Evolutionary conservation across 2,113 vertebrate genomes (phyloP).

Genomic region (Grallaria varia): DNA sequence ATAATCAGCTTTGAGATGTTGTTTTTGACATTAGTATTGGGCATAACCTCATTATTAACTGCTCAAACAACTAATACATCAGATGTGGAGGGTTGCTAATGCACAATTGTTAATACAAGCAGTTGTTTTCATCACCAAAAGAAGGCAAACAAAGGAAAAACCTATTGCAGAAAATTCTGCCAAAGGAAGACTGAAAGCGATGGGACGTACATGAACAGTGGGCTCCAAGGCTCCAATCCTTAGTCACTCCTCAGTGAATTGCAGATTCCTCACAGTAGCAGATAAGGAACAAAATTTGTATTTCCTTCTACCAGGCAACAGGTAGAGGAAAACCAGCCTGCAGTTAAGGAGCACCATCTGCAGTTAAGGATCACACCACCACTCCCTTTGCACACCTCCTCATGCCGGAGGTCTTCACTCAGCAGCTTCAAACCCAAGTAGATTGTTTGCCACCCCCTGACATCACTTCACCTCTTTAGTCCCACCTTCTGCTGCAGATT

Average conservation of each 20-base stretch:
- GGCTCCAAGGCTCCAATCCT: neutral
- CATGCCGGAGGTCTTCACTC: neutral
- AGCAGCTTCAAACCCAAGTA: neutral
- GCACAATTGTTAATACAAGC: neutral
- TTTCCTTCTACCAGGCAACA: neutral
- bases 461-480: neutral
- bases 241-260: neutral
- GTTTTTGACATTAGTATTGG: neutral
- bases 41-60: neutral
- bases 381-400: neutral
- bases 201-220: accelerated
- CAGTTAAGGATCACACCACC: neutral
- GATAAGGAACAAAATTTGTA: neutral
- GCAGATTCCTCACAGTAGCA: neutral
- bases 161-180: neutral
- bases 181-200: neutral
- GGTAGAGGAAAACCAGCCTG: neutral
- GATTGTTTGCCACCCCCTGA: neutral
- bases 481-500: accelerated
- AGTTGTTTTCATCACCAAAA: neutral
- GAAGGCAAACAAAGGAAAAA: neutral
- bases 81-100: neutral
- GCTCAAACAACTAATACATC: neutral
- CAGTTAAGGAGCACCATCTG: too few species aligned
- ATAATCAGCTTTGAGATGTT: conserved; percentile 36